Conservation (phyloP, 2,797 vertebrate species). For the Cyprinodon diabolis region DNA sequence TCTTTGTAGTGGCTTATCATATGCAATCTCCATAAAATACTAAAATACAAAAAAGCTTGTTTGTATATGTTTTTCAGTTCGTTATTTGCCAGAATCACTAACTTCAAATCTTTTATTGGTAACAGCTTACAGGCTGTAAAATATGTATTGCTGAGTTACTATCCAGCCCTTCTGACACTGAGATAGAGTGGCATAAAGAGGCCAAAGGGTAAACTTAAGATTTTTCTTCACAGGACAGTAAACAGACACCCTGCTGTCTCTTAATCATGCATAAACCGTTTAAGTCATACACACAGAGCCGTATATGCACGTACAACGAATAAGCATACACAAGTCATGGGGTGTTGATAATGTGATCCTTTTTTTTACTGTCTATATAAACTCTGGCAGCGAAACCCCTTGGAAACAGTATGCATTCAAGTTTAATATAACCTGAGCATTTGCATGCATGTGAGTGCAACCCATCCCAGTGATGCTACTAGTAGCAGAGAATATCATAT, state of each 20-base stretch:
- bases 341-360: slow-evolving; percentile 60
- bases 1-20: background rate
- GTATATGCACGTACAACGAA: slow-evolving; percentile 42
- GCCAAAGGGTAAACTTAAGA: slow-evolving; percentile 68
- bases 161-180: slow-evolving; percentile 40
- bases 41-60: background rate
- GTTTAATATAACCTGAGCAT: slow-evolving; percentile 13
- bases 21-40: background rate
- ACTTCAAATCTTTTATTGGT: slow-evolving; percentile 1
- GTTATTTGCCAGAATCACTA: slow-evolving; percentile 2
- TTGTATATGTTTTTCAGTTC: background rate
- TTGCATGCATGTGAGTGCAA: slow-evolving; percentile 4
- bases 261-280: slow-evolving; percentile 1
- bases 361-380: slow-evolving; percentile 62
- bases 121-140: slow-evolving; percentile 28
- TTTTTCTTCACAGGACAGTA: slow-evolving; percentile 65
- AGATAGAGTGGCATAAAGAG: slow-evolving; percentile 46
- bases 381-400: slow-evolving; percentile 51
- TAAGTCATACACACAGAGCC: slow-evolving; percentile 25
- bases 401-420: slow-evolving; percentile 25
- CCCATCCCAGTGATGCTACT: background rate
- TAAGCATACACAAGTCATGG: slow-evolving; percentile 54
- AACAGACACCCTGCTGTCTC: slow-evolving; percentile 55
- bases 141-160: slow-evolving; percentile 38
- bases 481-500: background rate